These are phyloP conservation scores for Schlechtendalia chinensis DNA, from an alignment of 1,140 invertebrate genomes.

Conservation along the genomic window DNA sequence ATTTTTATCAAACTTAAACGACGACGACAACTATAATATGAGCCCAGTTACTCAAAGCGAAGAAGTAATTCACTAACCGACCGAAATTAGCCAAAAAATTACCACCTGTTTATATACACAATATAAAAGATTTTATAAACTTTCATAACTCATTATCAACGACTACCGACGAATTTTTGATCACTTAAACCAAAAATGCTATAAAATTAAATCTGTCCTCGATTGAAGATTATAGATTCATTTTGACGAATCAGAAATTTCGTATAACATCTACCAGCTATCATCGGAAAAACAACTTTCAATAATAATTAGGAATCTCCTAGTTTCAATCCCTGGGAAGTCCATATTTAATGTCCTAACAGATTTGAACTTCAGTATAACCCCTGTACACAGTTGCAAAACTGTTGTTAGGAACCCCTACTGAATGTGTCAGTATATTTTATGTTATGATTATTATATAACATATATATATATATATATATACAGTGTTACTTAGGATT, in stretches of 20 bases:
- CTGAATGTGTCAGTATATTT: too few relatives aligned
- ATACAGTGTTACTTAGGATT: too few relatives aligned
- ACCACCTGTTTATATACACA: not conserved
- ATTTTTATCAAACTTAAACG: too few relatives aligned
- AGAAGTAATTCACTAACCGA: too few relatives aligned
- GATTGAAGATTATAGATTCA: not conserved
- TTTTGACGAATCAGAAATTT: not conserved
- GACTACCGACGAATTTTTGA: not conserved
- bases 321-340: too few relatives aligned
- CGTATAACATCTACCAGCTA: not conserved
- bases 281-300: not conserved
- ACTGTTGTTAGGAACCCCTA: too few relatives aligned
- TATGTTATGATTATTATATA: too few relatives aligned
- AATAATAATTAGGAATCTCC: not conserved
- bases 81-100: not conserved
- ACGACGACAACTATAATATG: too few relatives aligned
- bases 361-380: not conserved
- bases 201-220: not conserved
- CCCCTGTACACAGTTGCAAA: constrained; percentile 17
- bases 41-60: too few relatives aligned
- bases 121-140: not conserved
- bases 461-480: too few relatives aligned
- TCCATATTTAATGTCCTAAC: not conserved
- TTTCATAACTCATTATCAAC: not conserved
- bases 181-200: not conserved